Base-by-base conservation (phyloP, 2,113 vertebrate genomes). In the Toxotes chatareus region DNA sequence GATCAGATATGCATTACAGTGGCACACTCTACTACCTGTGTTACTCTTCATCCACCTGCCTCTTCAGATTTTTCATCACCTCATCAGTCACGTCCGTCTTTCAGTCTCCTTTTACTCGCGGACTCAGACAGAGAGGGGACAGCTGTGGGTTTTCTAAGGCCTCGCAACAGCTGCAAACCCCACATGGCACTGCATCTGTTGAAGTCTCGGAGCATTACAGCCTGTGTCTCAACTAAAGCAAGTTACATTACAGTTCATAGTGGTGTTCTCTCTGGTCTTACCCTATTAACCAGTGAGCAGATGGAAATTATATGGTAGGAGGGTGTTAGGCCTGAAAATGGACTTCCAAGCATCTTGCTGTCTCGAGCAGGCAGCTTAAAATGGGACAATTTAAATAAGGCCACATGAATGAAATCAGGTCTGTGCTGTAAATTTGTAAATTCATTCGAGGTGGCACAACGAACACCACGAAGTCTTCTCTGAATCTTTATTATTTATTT, bases 91-190 rank as follows among this genome's bases (percentile, higher is more conserved):
- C 63, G 73, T 86, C 76, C 7, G 46, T 85, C 72, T 84, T 3
- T 73, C 55, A 17, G 75, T 79, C 61, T 88, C 71, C 76, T 78
- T 79, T 85, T 73, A 85, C 78, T 65, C 32, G 19, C 61, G 61
- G 60, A 73, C 82, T 66, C 64, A 80, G 88, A 79, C 70, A 19
- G 83, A 68, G 83, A 70, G 27, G 83, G 82, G 89, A 67, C 93
- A 93, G 88, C 90, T 94, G 92, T 86, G 88, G 76, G 75, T 81
- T 85, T 82, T 76, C 86, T 47, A 64, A 80, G 79, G 86, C 79
- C 87, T 82, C 42, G 12, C 77, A 76, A 91, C 91, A 94, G 91
- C 91, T 93, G 93, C 91, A 93, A 86, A 83, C 73, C 79, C 87
- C 73, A 47, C 91, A 89, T 89, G 92, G 87, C 77, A 59, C 40